Base-by-base conservation (phyloP, 2,888 invertebrate species). In the Caenorhabditis sp. region DNA sequence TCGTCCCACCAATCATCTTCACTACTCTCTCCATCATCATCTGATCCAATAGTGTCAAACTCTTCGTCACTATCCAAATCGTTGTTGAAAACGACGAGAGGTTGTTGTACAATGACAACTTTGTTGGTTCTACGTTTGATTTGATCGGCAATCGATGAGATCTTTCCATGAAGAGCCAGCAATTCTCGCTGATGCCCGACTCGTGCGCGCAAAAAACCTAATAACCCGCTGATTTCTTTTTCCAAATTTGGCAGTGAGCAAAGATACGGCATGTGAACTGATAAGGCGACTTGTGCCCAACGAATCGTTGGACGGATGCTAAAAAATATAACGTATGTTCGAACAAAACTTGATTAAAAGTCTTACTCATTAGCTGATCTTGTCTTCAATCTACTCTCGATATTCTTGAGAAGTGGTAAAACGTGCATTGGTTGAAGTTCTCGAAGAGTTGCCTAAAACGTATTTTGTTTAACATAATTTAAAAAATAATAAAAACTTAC, bases 231-330 rank as follows among this genome's bases (percentile, higher is more conserved):
- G 17, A 70, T 59, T 58, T 70, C 67, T 53, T 69, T 70, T 27
- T 74, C 70, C 53, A 70, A 23, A 58, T 63, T 70, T 27, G 70
- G 67, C 27, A 74, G 58, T n/a, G 73, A 78, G 27, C 71, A 67
- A 12, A 78, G 67, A 43, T 72, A 78, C 12, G 77, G 70, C 63
- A 78, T 69, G 53, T 78, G 77, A 17, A 72, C 43, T 1, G 77
- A 78, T 31, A 78, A 61, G 17, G 70, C 65, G 31, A 65, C 49
- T 59, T 78, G 77, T 43, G 75, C 69, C 77, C 77, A 78, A 59
- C 77, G 69, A 43, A 78, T 75, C 23, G 66, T 75, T 52, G 77
- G 75, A 5, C 77, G 75, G 27, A 78, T 72, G 50, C 77, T 78
- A 67, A 25, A 57, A 63, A 54, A 23, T 25, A 26, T 21, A 38